Conservation (phyloP, 2,797 vertebrate species). For the Diceros bicornis region DNA sequence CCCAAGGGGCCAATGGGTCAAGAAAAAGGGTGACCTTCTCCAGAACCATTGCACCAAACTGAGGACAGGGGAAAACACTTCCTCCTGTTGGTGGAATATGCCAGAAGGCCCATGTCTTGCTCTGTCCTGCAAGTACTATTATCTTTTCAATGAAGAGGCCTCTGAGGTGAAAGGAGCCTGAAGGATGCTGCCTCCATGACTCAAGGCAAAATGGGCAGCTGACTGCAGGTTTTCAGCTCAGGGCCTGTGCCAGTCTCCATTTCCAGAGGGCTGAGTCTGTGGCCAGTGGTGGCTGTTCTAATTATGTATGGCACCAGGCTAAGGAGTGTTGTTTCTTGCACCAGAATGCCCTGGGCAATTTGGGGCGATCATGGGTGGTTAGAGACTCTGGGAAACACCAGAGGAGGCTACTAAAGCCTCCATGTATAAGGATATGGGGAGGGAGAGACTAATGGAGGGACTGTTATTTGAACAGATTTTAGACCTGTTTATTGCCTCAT, state of each 20-base stretch:
- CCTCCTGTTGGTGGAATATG: not conserved
- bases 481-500: not conserved
- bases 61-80: not conserved
- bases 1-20: not conserved
- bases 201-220: not conserved
- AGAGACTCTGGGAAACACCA: not conserved
- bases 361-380: not conserved
- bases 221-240: not conserved
- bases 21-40: not conserved
- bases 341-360: not conserved
- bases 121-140: not conserved
- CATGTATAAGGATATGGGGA: not conserved
- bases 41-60: not conserved
- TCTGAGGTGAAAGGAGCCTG: not conserved
- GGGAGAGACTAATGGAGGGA: not conserved
- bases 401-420: not conserved
- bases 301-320: not conserved
- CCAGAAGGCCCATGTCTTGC: not conserved
- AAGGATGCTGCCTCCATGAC: not conserved
- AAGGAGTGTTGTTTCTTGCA: not conserved
- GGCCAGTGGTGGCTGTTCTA: not conserved
- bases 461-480: not conserved
- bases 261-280: not conserved
- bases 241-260: not conserved
- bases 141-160: not conserved